Evolutionary conservation across 2,797 vertebrate genomes (phyloP).

Genomic region (Poecilia picta): DNA sequence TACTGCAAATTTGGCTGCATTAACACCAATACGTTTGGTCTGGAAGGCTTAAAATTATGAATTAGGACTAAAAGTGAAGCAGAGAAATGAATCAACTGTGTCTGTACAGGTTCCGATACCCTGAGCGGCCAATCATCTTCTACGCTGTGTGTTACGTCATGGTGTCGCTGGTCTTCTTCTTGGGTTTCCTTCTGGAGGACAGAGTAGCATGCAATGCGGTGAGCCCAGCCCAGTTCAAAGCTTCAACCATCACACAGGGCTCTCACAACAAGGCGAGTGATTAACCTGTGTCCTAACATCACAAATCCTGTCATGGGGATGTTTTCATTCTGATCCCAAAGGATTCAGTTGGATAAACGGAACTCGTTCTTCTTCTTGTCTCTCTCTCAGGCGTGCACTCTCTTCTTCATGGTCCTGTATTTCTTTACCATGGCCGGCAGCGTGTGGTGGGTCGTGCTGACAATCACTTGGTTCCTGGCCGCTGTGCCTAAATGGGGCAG

Average conservation of each 20-base stretch:
- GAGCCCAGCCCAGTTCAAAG: constrained; percentile 86
- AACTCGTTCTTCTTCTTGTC: neutral
- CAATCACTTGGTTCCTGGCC: constrained; percentile 98
- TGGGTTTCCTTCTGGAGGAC: constrained; percentile 94
- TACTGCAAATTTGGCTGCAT: too few species aligned
- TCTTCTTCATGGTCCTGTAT: constrained; percentile 98
- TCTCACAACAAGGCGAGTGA: constrained; percentile 90
- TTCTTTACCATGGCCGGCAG: constrained; percentile 99
- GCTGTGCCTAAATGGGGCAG: constrained; percentile 99
- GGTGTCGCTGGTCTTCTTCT: constrained; percentile 95
- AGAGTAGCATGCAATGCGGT: constrained; percentile 90
- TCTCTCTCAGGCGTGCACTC: constrained; percentile 84
- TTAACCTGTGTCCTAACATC: neutral
- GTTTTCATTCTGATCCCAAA: neutral
- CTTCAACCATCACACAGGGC: constrained; percentile 93
- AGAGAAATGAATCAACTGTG: neutral
- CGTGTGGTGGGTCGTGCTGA: constrained; percentile 99
- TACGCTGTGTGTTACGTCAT: constrained; percentile 98
- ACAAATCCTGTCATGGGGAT: neutral
- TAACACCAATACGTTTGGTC: too few species aligned
- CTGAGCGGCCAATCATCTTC: constrained; percentile 97
- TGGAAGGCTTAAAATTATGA: neutral
- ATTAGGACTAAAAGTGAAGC: neutral
- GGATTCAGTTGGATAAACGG: constrained; percentile 5
- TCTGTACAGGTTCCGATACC: constrained; percentile 90